Conservation (phyloP, 2,888 invertebrate genomes). For the Hyles lineata region DNA sequence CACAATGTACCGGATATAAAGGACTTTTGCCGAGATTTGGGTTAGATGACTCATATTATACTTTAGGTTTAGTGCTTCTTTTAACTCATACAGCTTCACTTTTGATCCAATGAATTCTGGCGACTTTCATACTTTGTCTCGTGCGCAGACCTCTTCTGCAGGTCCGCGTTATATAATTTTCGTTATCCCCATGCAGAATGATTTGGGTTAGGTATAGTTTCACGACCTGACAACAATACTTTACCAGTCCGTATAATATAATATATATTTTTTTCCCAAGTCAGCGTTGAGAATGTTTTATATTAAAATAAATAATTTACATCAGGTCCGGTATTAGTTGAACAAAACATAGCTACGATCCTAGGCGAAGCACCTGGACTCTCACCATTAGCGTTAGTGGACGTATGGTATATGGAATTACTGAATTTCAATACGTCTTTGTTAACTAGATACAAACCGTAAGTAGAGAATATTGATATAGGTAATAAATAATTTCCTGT, state of each 20-base stretch:
- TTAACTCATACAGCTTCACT: too few species aligned
- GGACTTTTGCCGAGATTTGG: slow-evolving; percentile 68
- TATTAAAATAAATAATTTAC: neutral
- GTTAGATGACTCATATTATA: slow-evolving; percentile 45
- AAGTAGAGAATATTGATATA: slow-evolving; percentile 42
- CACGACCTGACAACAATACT: too few species aligned
- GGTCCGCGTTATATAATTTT: too few species aligned
- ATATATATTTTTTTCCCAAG: too few species aligned
- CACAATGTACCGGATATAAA: slow-evolving; percentile 55
- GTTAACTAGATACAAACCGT: slow-evolving; percentile 61
- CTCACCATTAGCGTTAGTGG: slow-evolving; percentile 64
- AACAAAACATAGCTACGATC: slow-evolving; percentile 75
- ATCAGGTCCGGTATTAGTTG: slow-evolving; percentile 58
- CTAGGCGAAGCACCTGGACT: slow-evolving; percentile 72
- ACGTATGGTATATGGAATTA: slow-evolving; percentile 78
- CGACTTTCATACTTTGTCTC: too few species aligned
- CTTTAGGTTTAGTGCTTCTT: neutral
- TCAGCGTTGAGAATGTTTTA: too few species aligned
- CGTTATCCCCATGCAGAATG: too few species aligned
- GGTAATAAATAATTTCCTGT: neutral
- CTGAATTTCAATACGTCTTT: slow-evolving; percentile 64
- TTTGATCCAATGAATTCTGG: too few species aligned
- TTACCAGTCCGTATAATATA: too few species aligned
- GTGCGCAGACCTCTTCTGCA: too few species aligned
- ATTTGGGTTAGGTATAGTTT: too few species aligned